phyloP scores from a whole-genome alignment of 1,140 invertebrate species.

The Trachelipus rathkii region DNA sequence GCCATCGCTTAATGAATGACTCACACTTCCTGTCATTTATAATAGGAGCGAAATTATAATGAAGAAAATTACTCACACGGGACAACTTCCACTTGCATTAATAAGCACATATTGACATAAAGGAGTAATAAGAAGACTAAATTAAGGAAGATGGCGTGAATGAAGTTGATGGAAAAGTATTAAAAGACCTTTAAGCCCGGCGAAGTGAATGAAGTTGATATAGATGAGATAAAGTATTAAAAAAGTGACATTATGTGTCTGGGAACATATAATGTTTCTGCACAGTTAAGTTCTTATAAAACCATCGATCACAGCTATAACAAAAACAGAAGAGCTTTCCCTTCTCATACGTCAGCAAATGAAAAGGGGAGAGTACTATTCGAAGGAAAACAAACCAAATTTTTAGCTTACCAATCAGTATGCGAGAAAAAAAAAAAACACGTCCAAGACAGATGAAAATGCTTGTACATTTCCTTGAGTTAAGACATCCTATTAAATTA shows the following conservation, averaged over 20 bases:
- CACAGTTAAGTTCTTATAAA: not conserved
- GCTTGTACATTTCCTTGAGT: no score
- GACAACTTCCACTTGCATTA: conserved; percentile 12
- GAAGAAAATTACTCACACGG: not conserved
- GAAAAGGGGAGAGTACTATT: not conserved
- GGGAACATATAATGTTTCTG: not conserved
- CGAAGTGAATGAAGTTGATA: no score
- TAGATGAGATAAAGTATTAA: no score
- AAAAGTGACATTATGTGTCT: not conserved
- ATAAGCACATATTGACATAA: conserved; percentile 11
- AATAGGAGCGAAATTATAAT: conserved; percentile 4
- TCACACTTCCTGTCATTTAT: conserved; percentile 7
- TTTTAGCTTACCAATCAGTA: no score
- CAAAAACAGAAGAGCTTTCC: not conserved
- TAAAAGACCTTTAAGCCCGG: no score
- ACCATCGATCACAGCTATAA: not conserved
- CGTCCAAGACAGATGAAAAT: no score
- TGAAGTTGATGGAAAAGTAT: conserved; percentile 7
- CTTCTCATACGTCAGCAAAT: not conserved
- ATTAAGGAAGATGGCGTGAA: conserved; percentile 5
- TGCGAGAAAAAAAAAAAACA: not conserved
- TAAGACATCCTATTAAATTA: no score
- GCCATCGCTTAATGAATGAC: not conserved
- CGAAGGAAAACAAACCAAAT: not conserved
- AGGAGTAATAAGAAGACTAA: conserved; percentile 6